phyloP scores from a whole-genome alignment of 2,888 invertebrate genomes.

The Sphaerophoria rueppellii region DNA sequence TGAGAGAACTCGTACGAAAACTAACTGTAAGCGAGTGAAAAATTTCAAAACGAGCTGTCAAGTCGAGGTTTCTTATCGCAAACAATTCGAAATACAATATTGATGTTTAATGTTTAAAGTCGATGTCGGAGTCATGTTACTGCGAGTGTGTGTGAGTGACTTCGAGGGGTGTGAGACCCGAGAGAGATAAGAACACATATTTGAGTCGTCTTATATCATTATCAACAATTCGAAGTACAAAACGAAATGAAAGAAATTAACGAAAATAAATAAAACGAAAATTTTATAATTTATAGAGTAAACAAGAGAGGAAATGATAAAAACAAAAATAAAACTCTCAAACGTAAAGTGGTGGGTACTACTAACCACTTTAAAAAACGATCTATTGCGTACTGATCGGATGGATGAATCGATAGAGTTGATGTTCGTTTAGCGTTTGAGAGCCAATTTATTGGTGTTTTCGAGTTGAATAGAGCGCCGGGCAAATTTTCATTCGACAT shows the following conservation, averaged over 20 bases:
- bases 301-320: slow-evolving; percentile 2
- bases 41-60: slow-evolving; percentile 55
- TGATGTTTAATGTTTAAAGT: slow-evolving; percentile 65
- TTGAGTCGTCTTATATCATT: slow-evolving; percentile 31
- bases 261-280: slow-evolving; percentile 5
- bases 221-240: slow-evolving; percentile 16
- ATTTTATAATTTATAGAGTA: slow-evolving; percentile 36
- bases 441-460: slow-evolving; percentile 24
- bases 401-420: slow-evolving; percentile 31
- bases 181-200: slow-evolving; percentile 47
- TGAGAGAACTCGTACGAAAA: neutral
- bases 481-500: slow-evolving; percentile 5
- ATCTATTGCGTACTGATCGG: slow-evolving; percentile 49
- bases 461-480: slow-evolving; percentile 22
- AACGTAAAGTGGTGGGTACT: neutral
- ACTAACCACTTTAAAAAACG: slow-evolving; percentile 27
- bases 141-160: neutral
- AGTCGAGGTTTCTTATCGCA: slow-evolving; percentile 62
- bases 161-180: slow-evolving; percentile 30
- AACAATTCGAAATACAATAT: slow-evolving; percentile 60
- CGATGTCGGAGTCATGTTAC: slow-evolving; percentile 47
- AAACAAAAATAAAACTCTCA: slow-evolving; percentile 8
- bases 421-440: slow-evolving; percentile 1
- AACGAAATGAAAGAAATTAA: neutral
- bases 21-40: slow-evolving; percentile 38